Conservation (phyloP, 2,113 vertebrate species). For the Spilogale gracilis region DNA sequence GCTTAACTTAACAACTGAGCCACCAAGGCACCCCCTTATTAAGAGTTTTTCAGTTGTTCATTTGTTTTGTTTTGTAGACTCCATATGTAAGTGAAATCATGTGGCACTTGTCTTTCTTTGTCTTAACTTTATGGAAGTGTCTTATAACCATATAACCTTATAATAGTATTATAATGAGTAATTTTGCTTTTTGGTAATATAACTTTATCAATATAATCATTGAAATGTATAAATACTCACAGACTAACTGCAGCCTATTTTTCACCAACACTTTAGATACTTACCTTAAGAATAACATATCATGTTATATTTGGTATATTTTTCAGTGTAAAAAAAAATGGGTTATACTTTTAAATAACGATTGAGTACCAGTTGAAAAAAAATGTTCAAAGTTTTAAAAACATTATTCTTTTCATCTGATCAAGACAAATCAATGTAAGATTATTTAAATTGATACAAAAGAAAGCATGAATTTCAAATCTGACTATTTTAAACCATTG, state of each 20-base stretch:
- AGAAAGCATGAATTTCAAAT: not conserved
- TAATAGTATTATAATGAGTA: not conserved
- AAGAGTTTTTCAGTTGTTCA: not conserved
- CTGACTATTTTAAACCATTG: not conserved
- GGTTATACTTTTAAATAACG: not conserved
- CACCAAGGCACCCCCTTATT: too few relatives aligned
- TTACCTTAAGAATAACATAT: not conserved
- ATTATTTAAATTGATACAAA: conserved; percentile 21
- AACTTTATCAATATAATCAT: not conserved
- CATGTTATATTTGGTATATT: not conserved
- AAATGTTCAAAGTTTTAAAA: not conserved
- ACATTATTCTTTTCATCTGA: not conserved
- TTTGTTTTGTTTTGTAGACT: not conserved
- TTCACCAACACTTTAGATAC: not conserved
- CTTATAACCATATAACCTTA: not conserved
- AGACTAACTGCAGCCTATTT: not conserved
- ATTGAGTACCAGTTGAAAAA: not conserved
- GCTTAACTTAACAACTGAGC: too few relatives aligned
- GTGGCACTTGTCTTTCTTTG: not conserved
- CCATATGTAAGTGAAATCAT: not conserved
- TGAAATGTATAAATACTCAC: not conserved
- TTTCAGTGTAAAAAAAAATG: not conserved
- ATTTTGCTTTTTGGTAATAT: not conserved
- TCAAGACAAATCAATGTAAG: not conserved
- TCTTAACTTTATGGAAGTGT: not conserved